Evolutionary conservation across 1,140 invertebrate genomes (phyloP).

Genomic region (Agraylea sexmaculata): DNA sequence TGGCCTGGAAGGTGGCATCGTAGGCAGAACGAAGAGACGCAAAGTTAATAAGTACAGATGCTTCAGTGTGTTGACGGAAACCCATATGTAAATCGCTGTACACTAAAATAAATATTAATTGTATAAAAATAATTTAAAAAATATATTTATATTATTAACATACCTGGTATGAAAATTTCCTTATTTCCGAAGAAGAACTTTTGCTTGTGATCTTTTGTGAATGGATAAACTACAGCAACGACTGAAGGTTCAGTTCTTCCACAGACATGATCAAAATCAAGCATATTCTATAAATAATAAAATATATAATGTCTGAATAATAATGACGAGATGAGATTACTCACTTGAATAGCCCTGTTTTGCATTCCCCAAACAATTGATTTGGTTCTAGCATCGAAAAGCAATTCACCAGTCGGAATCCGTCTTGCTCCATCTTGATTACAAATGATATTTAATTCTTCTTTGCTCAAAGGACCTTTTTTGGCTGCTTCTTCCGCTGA

Average conservation of each 20-base stretch:
- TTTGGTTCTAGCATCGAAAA: slow-evolving; percentile 80
- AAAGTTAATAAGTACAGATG: slow-evolving; percentile 97
- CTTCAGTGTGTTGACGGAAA: slow-evolving; percentile 88
- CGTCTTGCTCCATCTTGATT: slow-evolving; percentile 26
- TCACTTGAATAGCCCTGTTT: slow-evolving; percentile 82
- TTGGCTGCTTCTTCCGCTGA: too few species aligned
- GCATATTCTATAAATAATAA: slow-evolving; percentile 53
- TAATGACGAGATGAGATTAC: slow-evolving; percentile 17
- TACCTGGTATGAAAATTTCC: slow-evolving; percentile 79
- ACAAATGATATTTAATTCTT: slow-evolving; percentile 15
- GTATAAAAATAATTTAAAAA: slow-evolving; percentile 3
- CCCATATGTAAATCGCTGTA: slow-evolving; percentile 97
- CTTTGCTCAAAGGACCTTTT: slow-evolving; percentile 12
- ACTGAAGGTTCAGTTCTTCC: slow-evolving; percentile 77
- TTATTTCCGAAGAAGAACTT: slow-evolving; percentile 99
- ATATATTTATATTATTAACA: background rate
- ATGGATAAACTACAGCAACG: slow-evolving; percentile 95
- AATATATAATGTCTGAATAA: background rate
- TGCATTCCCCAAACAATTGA: slow-evolving; percentile 99
- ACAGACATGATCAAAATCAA: slow-evolving; percentile 99
- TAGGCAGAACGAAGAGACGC: slow-evolving; percentile 96
- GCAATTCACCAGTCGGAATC: slow-evolving; percentile 50
- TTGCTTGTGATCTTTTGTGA: slow-evolving; percentile 97
- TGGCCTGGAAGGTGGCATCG: slow-evolving; percentile 89
- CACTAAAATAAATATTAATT: slow-evolving; percentile 47